Conservation (phyloP, 2,797 vertebrate species). For the Mustela erminea region DNA sequence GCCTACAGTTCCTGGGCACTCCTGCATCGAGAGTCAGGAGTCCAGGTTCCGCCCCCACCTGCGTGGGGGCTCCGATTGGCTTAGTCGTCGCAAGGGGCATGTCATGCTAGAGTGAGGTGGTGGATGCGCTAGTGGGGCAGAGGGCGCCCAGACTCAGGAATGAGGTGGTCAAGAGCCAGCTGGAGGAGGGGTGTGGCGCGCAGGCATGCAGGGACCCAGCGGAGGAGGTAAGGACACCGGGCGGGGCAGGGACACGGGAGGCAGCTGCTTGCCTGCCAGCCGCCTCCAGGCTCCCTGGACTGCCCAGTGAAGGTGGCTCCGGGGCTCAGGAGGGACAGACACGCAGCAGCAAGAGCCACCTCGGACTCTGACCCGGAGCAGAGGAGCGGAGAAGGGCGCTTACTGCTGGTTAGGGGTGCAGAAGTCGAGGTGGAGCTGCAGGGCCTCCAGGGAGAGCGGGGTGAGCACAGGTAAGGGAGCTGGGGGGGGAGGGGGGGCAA, state of each 20-base stretch:
- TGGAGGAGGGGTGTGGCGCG: too few relatives aligned
- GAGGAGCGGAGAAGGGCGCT: background rate
- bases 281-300: background rate
- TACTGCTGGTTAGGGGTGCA: background rate
- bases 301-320: accelerated
- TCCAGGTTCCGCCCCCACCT: background rate
- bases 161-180: too few relatives aligned
- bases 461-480: background rate
- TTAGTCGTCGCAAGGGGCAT: background rate
- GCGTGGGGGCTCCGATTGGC: background rate
- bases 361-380: accelerated
- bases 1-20: accelerated
- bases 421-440: background rate
- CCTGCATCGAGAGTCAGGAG: accelerated
- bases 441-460: background rate
- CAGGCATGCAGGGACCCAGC: background rate
- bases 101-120: background rate
- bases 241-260: background rate
- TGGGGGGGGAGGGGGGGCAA: too few relatives aligned
- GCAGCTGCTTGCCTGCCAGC: background rate
- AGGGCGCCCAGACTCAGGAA: too few relatives aligned
- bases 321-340: background rate
- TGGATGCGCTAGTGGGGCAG: accelerated
- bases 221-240: background rate
- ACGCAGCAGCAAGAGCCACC: too few relatives aligned